A percentile compares a stretch with the other conserved stretches of the same genome.
These are phyloP conservation scores for Cirrhinus molitorella DNA, from an alignment of 2,797 vertebrate species.

Conservation along the genomic window DNA sequence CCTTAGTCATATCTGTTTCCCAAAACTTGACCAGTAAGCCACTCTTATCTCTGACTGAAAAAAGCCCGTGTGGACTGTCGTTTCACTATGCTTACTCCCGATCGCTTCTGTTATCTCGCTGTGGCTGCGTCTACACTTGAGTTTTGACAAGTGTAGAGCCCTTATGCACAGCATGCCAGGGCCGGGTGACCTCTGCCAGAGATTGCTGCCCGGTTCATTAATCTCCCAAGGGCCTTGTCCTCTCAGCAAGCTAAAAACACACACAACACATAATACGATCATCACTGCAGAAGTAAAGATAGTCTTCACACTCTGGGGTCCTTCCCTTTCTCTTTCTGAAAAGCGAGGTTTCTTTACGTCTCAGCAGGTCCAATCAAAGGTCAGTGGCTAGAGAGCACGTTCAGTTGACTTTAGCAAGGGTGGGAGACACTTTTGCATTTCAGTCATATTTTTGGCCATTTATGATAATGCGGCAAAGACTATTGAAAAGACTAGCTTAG, in stretches of 20 bases:
- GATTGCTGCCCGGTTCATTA: conserved; percentile 69
- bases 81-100: conserved; percentile 13
- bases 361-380: neutral
- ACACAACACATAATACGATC: conserved; percentile 14
- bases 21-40: neutral
- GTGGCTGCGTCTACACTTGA: conserved; percentile 41
- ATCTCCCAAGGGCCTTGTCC: conserved; percentile 62
- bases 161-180: conserved; percentile 66
- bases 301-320: neutral
- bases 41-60: conserved; percentile 16
- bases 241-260: conserved; percentile 38
- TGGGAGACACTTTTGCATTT: neutral
- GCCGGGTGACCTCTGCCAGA: conserved; percentile 66
- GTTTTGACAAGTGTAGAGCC: conserved; percentile 55
- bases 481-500: neutral
- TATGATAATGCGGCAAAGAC: neutral
- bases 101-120: conserved; percentile 49
- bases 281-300: conserved; percentile 14
- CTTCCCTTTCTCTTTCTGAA: neutral
- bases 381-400: neutral
- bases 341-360: neutral
- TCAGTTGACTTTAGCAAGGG: neutral
- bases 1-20: neutral
- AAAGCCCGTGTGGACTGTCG: neutral
- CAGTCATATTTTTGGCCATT: neutral